Conservation (phyloP, 2,113 vertebrate genomes). For the Alces alces region DNA sequence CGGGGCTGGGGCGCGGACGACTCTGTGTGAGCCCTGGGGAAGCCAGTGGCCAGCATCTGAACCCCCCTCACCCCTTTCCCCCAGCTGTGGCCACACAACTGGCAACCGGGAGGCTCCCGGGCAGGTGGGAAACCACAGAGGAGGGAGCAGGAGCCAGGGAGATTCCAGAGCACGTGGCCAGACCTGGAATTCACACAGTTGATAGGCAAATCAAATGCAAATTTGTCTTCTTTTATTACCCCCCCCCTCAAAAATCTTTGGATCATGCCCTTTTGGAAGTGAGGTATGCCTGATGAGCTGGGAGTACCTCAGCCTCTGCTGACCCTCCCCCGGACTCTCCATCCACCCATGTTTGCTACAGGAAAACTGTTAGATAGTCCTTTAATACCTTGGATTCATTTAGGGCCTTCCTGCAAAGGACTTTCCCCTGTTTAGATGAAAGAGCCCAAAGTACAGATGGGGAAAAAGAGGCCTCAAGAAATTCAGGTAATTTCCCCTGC, state of each 20-base stretch:
- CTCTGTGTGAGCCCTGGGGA: background rate
- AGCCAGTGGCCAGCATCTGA: slow-evolving; percentile 35
- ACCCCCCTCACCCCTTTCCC: background rate
- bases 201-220: slow-evolving; percentile 60
- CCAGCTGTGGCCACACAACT: slow-evolving; percentile 48
- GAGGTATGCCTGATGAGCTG: rapidly evolving
- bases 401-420: slow-evolving; percentile 40
- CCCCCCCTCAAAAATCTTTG: background rate
- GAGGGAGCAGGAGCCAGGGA: slow-evolving; percentile 50
- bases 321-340: background rate
- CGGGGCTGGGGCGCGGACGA: background rate
- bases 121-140: slow-evolving; percentile 66
- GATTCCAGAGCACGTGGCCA: slow-evolving; percentile 46
- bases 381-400: background rate
- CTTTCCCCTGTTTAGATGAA: slow-evolving; percentile 61
- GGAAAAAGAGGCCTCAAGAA: slow-evolving; percentile 47
- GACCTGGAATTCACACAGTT: slow-evolving; percentile 23
- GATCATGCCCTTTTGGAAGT: background rate
- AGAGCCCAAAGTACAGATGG: slow-evolving; percentile 58
- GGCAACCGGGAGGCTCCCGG: slow-evolving; percentile 34
- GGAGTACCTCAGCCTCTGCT: background rate
- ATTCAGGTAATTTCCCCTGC: slow-evolving; percentile 59
- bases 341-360: background rate
- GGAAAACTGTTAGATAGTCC: background rate
- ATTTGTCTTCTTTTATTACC: background rate